Base-by-base conservation (phyloP, 2,888 invertebrate species). In the Gymnocheta viridis region DNA sequence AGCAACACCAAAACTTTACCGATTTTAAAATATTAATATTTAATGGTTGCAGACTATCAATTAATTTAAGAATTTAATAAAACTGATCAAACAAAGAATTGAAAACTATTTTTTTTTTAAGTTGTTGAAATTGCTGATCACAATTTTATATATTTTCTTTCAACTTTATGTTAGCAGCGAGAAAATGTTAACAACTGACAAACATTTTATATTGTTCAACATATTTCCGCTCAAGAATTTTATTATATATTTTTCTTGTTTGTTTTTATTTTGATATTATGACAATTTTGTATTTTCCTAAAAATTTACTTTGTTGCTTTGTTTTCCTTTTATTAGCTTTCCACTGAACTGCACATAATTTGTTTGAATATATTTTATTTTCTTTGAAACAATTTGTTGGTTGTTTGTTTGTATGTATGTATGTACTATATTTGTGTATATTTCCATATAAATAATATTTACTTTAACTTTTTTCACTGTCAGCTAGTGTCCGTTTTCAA, bases 401-500 rank as follows among this genome's bases (percentile, higher is more conserved):
- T n/a, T n/a, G n/a, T n/a, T n/a, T n/a, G 5, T n/a, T 0, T 24
- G 24, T 35, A 14, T 41, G 17, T 49, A 2, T 24, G 9, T 32
- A 1, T 44, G 12, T n/a, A 29, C n/a, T n/a, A n/a, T n/a, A n/a
- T n/a, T n/a, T 27, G 7, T 14, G 2, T 22, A 19, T 1, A 27
- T 27, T 24, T 62, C 0, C 2, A 7, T 82, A 54, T 82, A n/a
- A 27, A 49, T 64, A 66, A 12, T 49, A 47, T 70, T 38, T 35
- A 58, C 5, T 38, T 12, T 47, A 12, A 4, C 32, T 54, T 9
- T 56, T 79, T 56, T 49, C 17, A n/a, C 7, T 58, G 54, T n/a
- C 2, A 17, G 2, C 5, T 49, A 29, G 17, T 73, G 27, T 64
- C 81, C 77, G 77, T 58, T 62, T 32, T 80, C 14, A 47, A 62